phyloP scores from a whole-genome alignment of 2,113 vertebrate genomes.

The Trematomus loennbergii region DNA sequence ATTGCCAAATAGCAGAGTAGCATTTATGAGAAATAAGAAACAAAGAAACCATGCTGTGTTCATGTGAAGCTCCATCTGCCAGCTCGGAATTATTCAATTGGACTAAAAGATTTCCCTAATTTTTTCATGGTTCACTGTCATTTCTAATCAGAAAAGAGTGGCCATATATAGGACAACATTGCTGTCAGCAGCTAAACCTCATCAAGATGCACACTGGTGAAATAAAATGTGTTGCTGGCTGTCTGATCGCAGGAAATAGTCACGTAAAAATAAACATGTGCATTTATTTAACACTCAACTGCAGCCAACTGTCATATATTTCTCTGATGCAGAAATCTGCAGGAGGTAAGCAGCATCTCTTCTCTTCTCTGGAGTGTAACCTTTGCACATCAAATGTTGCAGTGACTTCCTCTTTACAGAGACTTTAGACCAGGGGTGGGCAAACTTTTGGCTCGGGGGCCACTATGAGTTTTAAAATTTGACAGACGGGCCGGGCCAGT shows the following conservation, averaged over 20 bases:
- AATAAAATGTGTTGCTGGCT: neutral
- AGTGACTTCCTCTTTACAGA: neutral
- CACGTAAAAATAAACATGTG: constrained; percentile 13
- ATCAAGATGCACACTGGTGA: neutral
- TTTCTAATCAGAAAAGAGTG: constrained; percentile 18
- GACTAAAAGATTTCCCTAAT: constrained; percentile 5
- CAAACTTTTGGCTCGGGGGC: no score
- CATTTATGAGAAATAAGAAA: constrained; percentile 25
- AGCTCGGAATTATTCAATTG: constrained; percentile 34
- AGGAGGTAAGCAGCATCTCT: neutral
- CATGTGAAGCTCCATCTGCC: constrained; percentile 4
- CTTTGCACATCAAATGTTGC: neutral
- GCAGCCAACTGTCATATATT: constrained; percentile 3
- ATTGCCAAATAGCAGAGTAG: constrained; percentile 3
- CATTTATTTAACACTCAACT: constrained; percentile 18
- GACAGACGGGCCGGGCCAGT: no score
- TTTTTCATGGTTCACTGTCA: constrained; percentile 25
- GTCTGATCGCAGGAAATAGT: neutral
- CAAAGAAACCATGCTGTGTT: constrained; percentile 33
- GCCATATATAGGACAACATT: neutral
- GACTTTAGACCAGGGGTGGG: neutral
- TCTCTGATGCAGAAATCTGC: neutral
- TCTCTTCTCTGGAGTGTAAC: constrained; percentile 7
- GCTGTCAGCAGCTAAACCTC: constrained; percentile 27
- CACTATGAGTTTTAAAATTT: no score